Percentiles rank a stretch among this genome's conserved stretches.
These are phyloP conservation scores for Pitangus sulphuratus DNA, from an alignment of 2,797 vertebrate species.

Conservation along the genomic window DNA sequence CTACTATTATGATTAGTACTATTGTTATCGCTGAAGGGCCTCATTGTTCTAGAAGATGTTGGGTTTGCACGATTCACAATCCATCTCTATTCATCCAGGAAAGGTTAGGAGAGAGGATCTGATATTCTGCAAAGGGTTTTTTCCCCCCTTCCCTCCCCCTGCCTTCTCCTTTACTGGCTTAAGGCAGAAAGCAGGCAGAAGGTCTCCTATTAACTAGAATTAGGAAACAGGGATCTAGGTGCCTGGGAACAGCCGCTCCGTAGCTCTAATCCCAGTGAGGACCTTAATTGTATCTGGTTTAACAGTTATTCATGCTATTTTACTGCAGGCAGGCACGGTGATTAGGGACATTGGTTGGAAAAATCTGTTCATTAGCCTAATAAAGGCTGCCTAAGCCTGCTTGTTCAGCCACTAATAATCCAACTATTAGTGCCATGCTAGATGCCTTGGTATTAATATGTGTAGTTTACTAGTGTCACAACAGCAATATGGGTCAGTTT, in stretches of 20 bases:
- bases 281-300: conserved; percentile 80
- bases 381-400: conserved; percentile 76
- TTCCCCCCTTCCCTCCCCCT: conserved; percentile 4
- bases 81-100: conserved; percentile 57
- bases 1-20: conserved; percentile 67
- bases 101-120: conserved; percentile 65
- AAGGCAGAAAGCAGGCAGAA: conserved; percentile 63
- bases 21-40: conserved; percentile 61
- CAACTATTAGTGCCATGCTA: conserved; percentile 63
- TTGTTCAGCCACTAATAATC: conserved; percentile 76
- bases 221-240: conserved; percentile 64
- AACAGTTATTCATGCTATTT: conserved; percentile 75
- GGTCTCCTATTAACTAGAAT: conserved; percentile 76
- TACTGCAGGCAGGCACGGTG: conserved; percentile 72
- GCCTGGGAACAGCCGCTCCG: conserved; percentile 60
- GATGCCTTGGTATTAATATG: conserved; percentile 67
- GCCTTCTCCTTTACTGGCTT: conserved; percentile 66
- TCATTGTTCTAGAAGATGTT: conserved; percentile 69
- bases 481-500: conserved; percentile 40
- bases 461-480: conserved; percentile 38
- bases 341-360: conserved; percentile 73
- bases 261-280: conserved; percentile 72
- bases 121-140: conserved; percentile 63
- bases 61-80: conserved; percentile 64
- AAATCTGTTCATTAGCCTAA: conserved; percentile 79